phyloP scores from a whole-genome alignment of 35 echinoderm and acorn worm genomes.

The Holothuria glaberrima region DNA sequence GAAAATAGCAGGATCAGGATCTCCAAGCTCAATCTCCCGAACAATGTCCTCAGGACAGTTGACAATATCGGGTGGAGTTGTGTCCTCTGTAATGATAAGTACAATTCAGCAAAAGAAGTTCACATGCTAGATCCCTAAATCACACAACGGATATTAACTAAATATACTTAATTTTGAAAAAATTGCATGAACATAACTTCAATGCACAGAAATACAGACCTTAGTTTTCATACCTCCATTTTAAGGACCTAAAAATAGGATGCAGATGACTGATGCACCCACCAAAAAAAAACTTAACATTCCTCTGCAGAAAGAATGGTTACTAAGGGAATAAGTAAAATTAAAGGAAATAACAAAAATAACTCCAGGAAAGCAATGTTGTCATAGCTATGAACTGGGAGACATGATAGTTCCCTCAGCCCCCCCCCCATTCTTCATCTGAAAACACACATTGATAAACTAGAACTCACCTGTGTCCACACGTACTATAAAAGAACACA shows the following conservation, averaged over 20 bases:
- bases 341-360: background rate
- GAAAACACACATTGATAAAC: background rate
- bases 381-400: background rate
- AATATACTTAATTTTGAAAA: too few species aligned
- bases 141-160: too few species aligned
- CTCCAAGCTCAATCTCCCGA: constrained; percentile 32
- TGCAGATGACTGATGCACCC: background rate
- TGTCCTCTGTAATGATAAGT: constrained; percentile 5
- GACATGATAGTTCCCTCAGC: background rate
- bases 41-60: constrained; percentile 28
- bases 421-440: constrained; percentile 26
- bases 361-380: background rate
- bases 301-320: too few species aligned
- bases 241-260: too few species aligned
- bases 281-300: too few species aligned
- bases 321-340: too few species aligned
- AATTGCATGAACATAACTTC: too few species aligned
- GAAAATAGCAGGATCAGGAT: background rate
- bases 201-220: too few species aligned
- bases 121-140: too few species aligned
- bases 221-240: too few species aligned
- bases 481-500: constrained; percentile 73
- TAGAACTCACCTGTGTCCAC: constrained; percentile 61
- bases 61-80: constrained; percentile 42
- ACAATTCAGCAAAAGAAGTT: too few species aligned